Evolutionary conservation across 1,140 invertebrate genomes (phyloP).

Genomic region (Sitophilus oryzae): DNA sequence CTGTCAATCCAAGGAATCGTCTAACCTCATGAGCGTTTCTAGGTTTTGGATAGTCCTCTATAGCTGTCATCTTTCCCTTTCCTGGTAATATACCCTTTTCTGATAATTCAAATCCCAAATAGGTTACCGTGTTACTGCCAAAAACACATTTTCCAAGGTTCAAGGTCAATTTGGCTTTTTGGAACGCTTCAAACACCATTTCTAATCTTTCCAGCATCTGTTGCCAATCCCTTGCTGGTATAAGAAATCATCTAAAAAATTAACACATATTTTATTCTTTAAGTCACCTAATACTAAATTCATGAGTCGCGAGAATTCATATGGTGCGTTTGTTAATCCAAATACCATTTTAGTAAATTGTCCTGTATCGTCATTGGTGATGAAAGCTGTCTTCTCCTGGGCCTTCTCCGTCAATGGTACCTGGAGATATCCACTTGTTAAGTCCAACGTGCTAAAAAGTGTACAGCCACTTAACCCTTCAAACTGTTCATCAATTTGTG

Average conservation of each 20-base stretch:
- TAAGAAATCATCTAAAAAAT: constrained; percentile 26
- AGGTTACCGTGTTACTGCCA: constrained; percentile 25
- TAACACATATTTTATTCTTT: too few species aligned
- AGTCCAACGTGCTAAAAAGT: constrained; percentile 34
- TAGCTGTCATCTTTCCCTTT: too few species aligned
- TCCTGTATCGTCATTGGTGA: too few species aligned
- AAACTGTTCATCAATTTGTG: constrained; percentile 32
- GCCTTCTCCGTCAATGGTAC: constrained; percentile 32
- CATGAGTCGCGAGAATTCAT: too few species aligned
- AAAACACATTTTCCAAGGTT: constrained; percentile 35
- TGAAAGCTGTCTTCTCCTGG: too few species aligned
- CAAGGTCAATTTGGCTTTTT: too few species aligned
- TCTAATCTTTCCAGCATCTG: constrained; percentile 28
- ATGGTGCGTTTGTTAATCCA: too few species aligned
- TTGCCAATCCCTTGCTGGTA: constrained; percentile 25
- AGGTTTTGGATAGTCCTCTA: neutral
- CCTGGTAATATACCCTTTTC: too few species aligned
- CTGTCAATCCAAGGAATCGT: constrained; percentile 41
- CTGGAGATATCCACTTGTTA: constrained; percentile 31
- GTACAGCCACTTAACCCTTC: constrained; percentile 38
- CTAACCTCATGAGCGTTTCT: constrained; percentile 27
- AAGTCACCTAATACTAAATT: too few species aligned
- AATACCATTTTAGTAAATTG: too few species aligned
- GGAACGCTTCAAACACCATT: too few species aligned
- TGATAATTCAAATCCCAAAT: constrained; percentile 2